phyloP scores from a whole-genome alignment of 1,140 invertebrate species.

The Lysiphlebus fabarum region DNA sequence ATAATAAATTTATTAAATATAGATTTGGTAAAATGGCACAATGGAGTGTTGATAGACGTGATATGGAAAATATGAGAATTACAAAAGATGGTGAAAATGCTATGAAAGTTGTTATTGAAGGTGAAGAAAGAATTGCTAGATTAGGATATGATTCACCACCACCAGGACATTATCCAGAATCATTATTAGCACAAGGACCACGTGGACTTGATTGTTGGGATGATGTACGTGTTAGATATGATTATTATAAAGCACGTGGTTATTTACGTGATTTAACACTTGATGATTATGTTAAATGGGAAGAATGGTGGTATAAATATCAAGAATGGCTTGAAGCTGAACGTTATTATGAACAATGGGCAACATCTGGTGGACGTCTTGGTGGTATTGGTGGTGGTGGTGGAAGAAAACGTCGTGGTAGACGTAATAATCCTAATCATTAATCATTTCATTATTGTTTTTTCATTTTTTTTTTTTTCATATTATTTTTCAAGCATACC shows the following conservation, averaged over 20 bases:
- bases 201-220: constrained; percentile 77
- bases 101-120: constrained; percentile 73
- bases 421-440: constrained; percentile 46
- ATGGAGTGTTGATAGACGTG: constrained; percentile 75
- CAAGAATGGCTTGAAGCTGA: constrained; percentile 86
- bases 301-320: constrained; percentile 92
- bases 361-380: constrained; percentile 41
- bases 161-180: constrained; percentile 74
- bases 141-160: constrained; percentile 62
- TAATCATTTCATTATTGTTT: constrained; percentile 22
- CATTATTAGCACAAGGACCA: constrained; percentile 67
- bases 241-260: constrained; percentile 82
- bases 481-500: too few species aligned
- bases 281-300: constrained; percentile 87
- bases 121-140: constrained; percentile 55
- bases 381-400: constrained; percentile 31
- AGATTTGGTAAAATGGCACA: constrained; percentile 88
- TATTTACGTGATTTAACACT: constrained; percentile 74
- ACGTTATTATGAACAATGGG: constrained; percentile 75
- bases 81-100: constrained; percentile 69
- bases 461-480: neutral
- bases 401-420: constrained; percentile 44
- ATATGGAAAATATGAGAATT: constrained; percentile 80
- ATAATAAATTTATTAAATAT: constrained; percentile 16
- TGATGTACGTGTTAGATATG: constrained; percentile 77